Conservation (phyloP, 2,888 invertebrate genomes). For the Chrysodeixis includens region DNA sequence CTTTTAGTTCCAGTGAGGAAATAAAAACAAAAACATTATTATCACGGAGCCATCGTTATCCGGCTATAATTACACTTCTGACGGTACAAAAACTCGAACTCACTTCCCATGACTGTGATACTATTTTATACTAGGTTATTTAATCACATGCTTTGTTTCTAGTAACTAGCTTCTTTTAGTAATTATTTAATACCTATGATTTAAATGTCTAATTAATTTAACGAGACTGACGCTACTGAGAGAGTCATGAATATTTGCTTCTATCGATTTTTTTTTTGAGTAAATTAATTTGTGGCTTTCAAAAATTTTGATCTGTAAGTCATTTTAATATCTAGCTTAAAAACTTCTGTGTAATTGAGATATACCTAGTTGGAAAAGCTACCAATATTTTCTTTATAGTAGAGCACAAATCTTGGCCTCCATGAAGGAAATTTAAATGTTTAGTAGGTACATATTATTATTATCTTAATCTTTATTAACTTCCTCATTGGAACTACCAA, state of each 20-base stretch:
- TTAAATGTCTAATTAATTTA: not conserved
- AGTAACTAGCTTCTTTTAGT: slow-evolving; percentile 23
- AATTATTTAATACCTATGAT: slow-evolving; percentile 1
- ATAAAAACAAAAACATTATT: slow-evolving; percentile 77
- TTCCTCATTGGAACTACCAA: not conserved
- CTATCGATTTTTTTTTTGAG: not conserved
- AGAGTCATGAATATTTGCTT: too few relatives aligned
- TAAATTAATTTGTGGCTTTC: not conserved
- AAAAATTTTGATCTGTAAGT: not conserved
- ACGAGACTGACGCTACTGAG: not conserved
- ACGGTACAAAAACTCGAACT: slow-evolving; percentile 77
- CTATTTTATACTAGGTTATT: slow-evolving; percentile 63
- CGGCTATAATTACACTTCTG: slow-evolving; percentile 71
- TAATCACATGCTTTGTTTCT: slow-evolving; percentile 47
- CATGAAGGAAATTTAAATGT: not conserved
- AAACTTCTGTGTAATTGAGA: too few relatives aligned
- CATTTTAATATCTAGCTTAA: too few relatives aligned
- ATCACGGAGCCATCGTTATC: slow-evolving; percentile 74
- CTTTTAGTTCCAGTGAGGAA: slow-evolving; percentile 75
- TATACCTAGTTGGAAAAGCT: too few relatives aligned
- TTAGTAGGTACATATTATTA: not conserved
- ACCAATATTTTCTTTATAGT: too few relatives aligned
- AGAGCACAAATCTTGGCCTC: not conserved
- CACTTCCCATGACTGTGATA: slow-evolving; percentile 85
- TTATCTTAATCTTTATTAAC: not conserved